Base-by-base conservation (phyloP, 1,140 invertebrate genomes). In the Prorops nasuta region DNA sequence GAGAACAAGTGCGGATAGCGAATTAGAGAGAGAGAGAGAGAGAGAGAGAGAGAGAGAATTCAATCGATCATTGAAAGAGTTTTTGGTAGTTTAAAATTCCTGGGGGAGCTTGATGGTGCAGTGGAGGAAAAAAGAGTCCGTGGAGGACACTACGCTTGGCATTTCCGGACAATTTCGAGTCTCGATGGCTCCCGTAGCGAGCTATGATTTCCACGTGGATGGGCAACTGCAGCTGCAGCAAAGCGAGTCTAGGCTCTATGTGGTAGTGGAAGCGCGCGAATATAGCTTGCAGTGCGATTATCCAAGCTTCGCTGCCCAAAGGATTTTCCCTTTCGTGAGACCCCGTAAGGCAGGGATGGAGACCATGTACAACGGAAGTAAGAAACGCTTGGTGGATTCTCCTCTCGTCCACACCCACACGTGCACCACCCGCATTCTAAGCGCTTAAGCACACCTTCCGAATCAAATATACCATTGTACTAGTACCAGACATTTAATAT, bases 181-280 rank as follows among this genome's bases (percentile, higher is more conserved):
- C 63, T 67, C 63, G 60, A 67, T 66, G 64, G 59, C 49, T 62
- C 56, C 44, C 52, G 38, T 62, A 64, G 60, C 60, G 61, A 64
- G 66, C 67, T 72, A 70, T 72, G 64, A 73, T 72, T 74, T 74
- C 71, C 68, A 72, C 69, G 63, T 66, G 67, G 65, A 69, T 73
- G 60, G 54, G 58, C 64, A 68, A 45, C 56, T 71, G 68, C 64
- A 67, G 65, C 66, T 71, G 67, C 63, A 71, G 62, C 64, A 66
- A 71, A 69, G 65, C 67, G 62, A 58, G 56, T 61, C 50, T 46
- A 52, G 42, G 53, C 35, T 34, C 12, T 18, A 20, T 22, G 28
- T 14, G 15, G 10, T 39, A n/a, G 15, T 37, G n/a, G 36, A 17
- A 37, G 36, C 54, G 28, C 47, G 50, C 48, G 46, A 3, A 41